Evolutionary conservation across 2,888 invertebrate genomes (phyloP).

Genomic region (Suillia variegata): DNA sequence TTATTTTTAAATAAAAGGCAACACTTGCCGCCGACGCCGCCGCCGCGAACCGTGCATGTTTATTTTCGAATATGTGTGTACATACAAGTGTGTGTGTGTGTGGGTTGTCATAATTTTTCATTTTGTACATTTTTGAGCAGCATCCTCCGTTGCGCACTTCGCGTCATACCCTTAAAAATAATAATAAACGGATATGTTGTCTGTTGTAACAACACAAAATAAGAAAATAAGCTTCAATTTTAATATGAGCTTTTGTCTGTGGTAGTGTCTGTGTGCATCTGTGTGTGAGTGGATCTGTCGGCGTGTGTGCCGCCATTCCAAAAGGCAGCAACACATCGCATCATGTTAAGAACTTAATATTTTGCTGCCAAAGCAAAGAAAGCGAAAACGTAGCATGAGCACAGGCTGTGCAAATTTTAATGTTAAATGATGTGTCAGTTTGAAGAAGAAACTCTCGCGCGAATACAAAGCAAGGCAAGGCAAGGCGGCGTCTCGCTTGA

Average conservation of each 20-base stretch:
- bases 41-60: no score
- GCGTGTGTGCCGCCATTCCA: no score
- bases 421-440: conserved; percentile 5
- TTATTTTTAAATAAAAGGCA: conserved; percentile 42
- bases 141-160: neutral
- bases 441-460: neutral
- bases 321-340: no score
- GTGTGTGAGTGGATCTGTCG: neutral
- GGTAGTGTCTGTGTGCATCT: neutral
- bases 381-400: no score
- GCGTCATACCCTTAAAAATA: no score
- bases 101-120: conserved; percentile 27
- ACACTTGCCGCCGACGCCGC: no score
- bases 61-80: neutral
- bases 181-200: no score
- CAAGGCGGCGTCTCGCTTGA: neutral
- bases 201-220: neutral
- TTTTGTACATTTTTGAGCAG: neutral
- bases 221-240: conserved; percentile 8
- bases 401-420: neutral
- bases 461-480: neutral
- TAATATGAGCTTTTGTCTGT: conserved; percentile 13
- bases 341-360: no score
- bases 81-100: conserved; percentile 17
- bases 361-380: no score